Conservation (phyloP, 2,113 vertebrate species). For the Triplophysa dalaica region DNA sequence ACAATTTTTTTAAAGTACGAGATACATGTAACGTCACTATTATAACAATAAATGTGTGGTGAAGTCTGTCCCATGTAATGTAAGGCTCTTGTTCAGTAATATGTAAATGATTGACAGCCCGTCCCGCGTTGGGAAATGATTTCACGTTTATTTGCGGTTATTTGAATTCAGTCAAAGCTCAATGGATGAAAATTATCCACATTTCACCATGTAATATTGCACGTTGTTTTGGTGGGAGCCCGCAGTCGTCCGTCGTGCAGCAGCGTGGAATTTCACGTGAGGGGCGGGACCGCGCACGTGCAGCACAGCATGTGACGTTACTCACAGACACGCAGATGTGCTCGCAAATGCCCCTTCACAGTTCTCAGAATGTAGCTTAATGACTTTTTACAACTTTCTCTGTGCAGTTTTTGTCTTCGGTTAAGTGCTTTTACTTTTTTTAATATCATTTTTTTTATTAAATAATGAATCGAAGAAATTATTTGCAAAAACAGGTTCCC, state of each 20-base stretch:
- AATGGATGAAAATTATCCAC: not conserved
- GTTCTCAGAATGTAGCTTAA: too few species aligned
- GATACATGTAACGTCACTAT: not conserved
- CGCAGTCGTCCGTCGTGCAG: too few species aligned
- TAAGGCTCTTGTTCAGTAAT: not conserved
- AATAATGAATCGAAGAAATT: too few species aligned
- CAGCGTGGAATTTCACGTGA: constrained; percentile 52
- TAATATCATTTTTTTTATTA: too few species aligned
- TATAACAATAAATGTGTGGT: not conserved
- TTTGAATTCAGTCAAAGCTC: constrained; percentile 25
- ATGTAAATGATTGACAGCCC: constrained; percentile 31
- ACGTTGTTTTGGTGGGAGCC: too few species aligned
- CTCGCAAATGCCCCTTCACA: too few species aligned
- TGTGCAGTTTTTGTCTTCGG: too few species aligned
- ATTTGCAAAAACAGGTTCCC: too few species aligned
- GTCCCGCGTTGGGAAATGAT: not conserved
- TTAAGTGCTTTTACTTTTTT: too few species aligned
- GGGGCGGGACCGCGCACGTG: constrained; percentile 31
- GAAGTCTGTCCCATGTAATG: not conserved
- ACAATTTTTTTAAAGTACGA: not conserved
- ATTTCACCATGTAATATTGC: not conserved
- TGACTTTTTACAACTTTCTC: not conserved
- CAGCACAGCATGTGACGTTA: not conserved
- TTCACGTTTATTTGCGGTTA: not conserved
- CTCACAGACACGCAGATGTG: too few species aligned